Conservation (phyloP, 2,888 invertebrate genomes). For the Tortrix viridana region DNA sequence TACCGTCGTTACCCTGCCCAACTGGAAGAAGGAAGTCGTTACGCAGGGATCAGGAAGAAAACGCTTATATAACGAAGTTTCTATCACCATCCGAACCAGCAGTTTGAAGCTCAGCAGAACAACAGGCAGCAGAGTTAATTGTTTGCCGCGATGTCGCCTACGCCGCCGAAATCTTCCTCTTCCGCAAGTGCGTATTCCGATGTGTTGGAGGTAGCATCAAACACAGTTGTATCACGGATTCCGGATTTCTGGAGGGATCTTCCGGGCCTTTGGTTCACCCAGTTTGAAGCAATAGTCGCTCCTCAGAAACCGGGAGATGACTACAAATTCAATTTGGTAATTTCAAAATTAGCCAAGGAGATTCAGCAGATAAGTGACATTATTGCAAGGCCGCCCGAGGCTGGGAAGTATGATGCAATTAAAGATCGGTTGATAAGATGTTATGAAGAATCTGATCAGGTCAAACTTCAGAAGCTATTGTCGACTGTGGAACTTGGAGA, state of each 20-base stretch:
- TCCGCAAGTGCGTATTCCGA: not conserved
- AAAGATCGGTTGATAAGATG: not conserved
- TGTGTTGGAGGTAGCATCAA: not conserved
- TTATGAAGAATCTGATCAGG: constrained; percentile 2
- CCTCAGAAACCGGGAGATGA: constrained; percentile 24
- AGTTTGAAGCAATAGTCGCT: constrained; percentile 22
- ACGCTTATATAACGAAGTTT: too few species aligned
- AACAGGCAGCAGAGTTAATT: too few species aligned
- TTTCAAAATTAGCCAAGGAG: constrained; percentile 5
- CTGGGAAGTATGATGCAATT: too few species aligned
- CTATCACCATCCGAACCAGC: too few species aligned
- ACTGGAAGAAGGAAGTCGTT: too few species aligned
- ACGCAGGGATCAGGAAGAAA: too few species aligned
- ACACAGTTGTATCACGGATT: not conserved
- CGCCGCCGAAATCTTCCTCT: not conserved
- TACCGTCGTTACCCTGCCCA: too few species aligned
- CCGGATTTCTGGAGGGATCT: constrained; percentile 26
- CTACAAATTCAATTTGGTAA: constrained; percentile 13
- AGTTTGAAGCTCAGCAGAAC: too few species aligned
- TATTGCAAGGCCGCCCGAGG: too few species aligned
- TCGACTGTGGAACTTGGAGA: not conserved
- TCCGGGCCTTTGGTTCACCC: constrained; percentile 24
- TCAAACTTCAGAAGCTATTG: not conserved
- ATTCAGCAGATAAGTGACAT: not conserved
- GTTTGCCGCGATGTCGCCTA: not conserved